Evolutionary conservation across 2,888 invertebrate genomes (phyloP).

Genomic region (Autographa pulchrina): DNA sequence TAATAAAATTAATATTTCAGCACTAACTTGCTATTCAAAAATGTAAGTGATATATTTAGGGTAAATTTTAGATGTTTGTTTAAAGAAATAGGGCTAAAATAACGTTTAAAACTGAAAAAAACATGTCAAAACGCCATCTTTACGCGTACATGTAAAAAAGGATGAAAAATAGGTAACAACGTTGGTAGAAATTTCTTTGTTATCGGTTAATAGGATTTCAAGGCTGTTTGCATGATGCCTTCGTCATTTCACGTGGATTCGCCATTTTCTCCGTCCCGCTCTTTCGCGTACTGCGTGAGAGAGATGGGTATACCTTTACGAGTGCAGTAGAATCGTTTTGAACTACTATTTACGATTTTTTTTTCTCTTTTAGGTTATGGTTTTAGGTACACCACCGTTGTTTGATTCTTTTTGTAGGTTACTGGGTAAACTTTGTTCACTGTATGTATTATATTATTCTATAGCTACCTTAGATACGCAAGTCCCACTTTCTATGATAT

Average conservation of each 20-base stretch:
- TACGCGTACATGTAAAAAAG: slow-evolving; percentile 1
- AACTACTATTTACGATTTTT: slow-evolving; percentile 25
- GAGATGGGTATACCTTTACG: slow-evolving; percentile 39
- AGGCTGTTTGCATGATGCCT: slow-evolving; percentile 49
- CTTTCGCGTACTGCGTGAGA: not conserved
- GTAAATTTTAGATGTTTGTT: too few species aligned
- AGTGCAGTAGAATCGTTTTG: slow-evolving; percentile 28
- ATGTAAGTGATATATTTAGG: too few species aligned
- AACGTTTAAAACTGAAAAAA: not conserved
- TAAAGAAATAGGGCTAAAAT: not conserved
- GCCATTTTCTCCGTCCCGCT: slow-evolving; percentile 14
- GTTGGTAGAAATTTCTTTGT: slow-evolving; percentile 52
- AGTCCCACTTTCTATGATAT: too few species aligned
- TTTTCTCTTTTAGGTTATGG: slow-evolving; percentile 20
- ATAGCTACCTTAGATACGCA: not conserved
- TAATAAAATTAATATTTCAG: not conserved
- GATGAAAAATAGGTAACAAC: slow-evolving; percentile 16
- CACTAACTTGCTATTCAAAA: too few species aligned
- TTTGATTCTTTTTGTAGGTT: not conserved
- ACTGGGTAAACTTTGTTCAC: not conserved
- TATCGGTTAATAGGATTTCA: slow-evolving; percentile 53
- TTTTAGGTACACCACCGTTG: slow-evolving; percentile 14
- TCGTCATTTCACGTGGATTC: slow-evolving; percentile 45
- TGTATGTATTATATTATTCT: not conserved
- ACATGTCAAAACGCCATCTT: not conserved